Evolutionary conservation across 2,113 vertebrate genomes (phyloP).

Genomic region (Candoia aspera): DNA sequence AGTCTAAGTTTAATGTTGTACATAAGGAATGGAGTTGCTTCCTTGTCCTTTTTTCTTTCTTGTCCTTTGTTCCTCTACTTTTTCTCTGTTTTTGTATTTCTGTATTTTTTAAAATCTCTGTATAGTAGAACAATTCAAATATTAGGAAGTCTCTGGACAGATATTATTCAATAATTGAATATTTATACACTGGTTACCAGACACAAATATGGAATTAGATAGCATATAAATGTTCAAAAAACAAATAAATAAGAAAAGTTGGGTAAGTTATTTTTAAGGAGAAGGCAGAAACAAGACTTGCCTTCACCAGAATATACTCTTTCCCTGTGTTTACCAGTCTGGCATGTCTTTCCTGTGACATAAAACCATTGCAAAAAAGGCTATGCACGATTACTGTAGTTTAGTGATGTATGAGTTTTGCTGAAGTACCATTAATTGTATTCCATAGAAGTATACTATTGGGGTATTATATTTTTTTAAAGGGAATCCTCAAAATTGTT

Average conservation of each 20-base stretch:
- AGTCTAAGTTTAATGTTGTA: too few species aligned
- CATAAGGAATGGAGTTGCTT: too few species aligned
- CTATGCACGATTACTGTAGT: neutral
- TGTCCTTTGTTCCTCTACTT: neutral
- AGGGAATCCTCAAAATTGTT: neutral
- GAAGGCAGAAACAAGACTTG: neutral
- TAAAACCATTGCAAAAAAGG: neutral
- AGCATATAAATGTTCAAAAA: neutral
- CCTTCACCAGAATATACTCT: neutral
- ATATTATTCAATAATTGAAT: neutral
- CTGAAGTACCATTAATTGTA: neutral
- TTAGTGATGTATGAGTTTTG: neutral
- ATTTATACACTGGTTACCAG: neutral
- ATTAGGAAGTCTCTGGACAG: neutral
- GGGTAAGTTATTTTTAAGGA: neutral
- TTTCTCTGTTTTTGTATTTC: neutral
- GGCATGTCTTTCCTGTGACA: neutral
- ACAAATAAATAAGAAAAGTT: neutral
- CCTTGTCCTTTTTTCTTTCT: neutral
- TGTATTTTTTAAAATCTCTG: neutral
- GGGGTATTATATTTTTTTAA: neutral
- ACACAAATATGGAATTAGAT: neutral
- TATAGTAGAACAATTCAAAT: neutral
- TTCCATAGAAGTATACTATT: neutral
- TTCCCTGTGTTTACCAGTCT: neutral